Evolutionary conservation across 2,113 vertebrate genomes (phyloP).

Genomic region (Aepyceros melampus): DNA sequence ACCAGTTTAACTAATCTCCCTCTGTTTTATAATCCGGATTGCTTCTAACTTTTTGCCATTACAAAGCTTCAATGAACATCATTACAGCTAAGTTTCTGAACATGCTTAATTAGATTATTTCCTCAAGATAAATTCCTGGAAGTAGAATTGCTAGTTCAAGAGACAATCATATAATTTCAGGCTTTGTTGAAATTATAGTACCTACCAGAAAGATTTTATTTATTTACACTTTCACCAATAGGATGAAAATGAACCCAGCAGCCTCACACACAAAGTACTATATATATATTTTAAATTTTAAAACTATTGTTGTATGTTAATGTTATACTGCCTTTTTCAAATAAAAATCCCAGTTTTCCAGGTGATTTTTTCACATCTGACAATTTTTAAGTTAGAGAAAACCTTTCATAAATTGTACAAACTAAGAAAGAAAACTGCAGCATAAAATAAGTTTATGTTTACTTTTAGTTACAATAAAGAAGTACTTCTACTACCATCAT

Average conservation of each 20-base stretch:
- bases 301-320: neutral
- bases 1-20: neutral
- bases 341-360: conserved; percentile 32
- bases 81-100: neutral
- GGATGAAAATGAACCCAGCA: neutral
- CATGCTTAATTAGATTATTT: conserved; percentile 28
- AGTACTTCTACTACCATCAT: neutral
- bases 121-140: neutral
- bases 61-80: neutral
- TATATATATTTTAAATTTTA: neutral
- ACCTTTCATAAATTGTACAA: neutral
- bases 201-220: neutral
- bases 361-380: neutral
- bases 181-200: neutral
- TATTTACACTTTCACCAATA: conserved; percentile 3
- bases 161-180: neutral
- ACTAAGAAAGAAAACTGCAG: neutral
- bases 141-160: neutral
- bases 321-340: neutral
- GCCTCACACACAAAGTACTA: neutral
- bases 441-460: neutral
- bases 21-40: neutral
- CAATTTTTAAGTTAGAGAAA: neutral
- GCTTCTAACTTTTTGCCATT: neutral
- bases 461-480: neutral